Percentiles rank a stretch among this genome's conserved stretches.
phyloP scores from a whole-genome alignment of 2,797 vertebrate genomes.

The Sternarchorhynchus goeldii region DNA sequence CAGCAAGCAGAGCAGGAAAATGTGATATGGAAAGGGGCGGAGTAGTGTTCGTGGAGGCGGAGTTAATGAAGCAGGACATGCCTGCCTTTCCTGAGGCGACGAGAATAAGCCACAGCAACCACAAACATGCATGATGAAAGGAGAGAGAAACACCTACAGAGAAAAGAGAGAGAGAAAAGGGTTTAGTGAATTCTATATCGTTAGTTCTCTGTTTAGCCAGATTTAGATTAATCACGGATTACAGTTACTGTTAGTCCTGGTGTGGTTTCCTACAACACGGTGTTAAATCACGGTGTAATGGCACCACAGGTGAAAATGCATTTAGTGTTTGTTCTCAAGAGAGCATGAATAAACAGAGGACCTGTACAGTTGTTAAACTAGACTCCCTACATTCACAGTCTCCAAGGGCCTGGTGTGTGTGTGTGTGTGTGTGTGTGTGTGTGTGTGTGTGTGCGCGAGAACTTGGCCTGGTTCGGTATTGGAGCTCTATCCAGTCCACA shows the following conservation, averaged over 20 bases:
- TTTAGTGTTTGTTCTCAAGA: too few relatives aligned
- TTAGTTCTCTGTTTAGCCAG: neutral
- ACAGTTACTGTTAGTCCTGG: too few relatives aligned
- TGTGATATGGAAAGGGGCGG: conserved; percentile 57
- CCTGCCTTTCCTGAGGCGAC: conserved; percentile 46
- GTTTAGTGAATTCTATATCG: too few relatives aligned
- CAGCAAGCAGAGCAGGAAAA: conserved; percentile 72
- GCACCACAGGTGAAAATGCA: too few relatives aligned
- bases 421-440: too few relatives aligned
- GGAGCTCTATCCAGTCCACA: too few relatives aligned
- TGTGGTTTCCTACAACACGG: too few relatives aligned
- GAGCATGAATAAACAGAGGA: neutral
- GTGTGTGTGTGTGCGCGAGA: too few relatives aligned
- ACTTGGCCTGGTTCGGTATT: too few relatives aligned
- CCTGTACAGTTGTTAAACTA: conserved; percentile 24
- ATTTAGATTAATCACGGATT: neutral
- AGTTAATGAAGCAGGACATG: conserved; percentile 39
- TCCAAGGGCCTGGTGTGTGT: too few relatives aligned
- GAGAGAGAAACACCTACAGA: conserved; percentile 68
- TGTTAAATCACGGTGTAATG: too few relatives aligned
- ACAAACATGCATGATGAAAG: conserved; percentile 72
- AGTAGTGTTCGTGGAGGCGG: conserved; percentile 1
- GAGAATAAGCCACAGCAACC: conserved; percentile 60
- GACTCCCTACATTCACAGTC: too few relatives aligned
- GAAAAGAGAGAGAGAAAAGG: conserved; percentile 41